Base-by-base conservation (phyloP, 2,113 vertebrate species). In the Carettochelys insculpta region DNA sequence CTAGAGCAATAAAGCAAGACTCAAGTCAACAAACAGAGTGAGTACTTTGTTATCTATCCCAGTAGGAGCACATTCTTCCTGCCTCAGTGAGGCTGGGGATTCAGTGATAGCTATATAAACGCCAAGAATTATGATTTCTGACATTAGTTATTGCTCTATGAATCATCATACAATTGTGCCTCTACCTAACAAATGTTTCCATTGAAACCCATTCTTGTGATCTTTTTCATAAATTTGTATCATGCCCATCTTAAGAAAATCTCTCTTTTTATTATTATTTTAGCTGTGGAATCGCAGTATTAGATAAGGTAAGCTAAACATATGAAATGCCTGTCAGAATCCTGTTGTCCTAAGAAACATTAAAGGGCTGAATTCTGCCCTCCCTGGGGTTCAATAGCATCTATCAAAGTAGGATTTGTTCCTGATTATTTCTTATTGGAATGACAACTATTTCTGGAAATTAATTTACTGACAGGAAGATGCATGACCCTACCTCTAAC, bases 1-100 rank as follows among this genome's bases (percentile, higher is more conserved):
- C 68, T 6, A 52, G 12, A 1, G 0, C 82, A 34, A 85, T 8
- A 34, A 92, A 96, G 89, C 97, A 76, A 2, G 97, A 98, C 68
- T 97, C 98, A 1, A 97, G 97, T 79, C 98, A 98, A 77, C 98
- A 98, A 95, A 98, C 98, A 89, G 97, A 98, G 98, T 98, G 92
- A 97, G 98, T 80, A 0, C 0, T 54, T 11, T 56, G 81, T 65
- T 34, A 48, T 65, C 31, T 29, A 75, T 53, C 19, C 4, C 27
- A 45, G 25, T 45, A 45, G 41, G 25, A 75, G 71, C 41, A 68
- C 43, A 51, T 78, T 86, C 25, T 47, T 71, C 16, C n/a, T 75
- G 16, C 71, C 54, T 25, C 43, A 11, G 45, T 29, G 0, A 0
- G 71, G 24, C 78, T 24, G 29, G 0, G 29, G 3, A 22, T 4